A percentile compares a stretch with the other conserved stretches of the same genome.
phyloP scores from a whole-genome alignment of 1,140 invertebrate species.

The Phymorhynchus buccinoides region DNA sequence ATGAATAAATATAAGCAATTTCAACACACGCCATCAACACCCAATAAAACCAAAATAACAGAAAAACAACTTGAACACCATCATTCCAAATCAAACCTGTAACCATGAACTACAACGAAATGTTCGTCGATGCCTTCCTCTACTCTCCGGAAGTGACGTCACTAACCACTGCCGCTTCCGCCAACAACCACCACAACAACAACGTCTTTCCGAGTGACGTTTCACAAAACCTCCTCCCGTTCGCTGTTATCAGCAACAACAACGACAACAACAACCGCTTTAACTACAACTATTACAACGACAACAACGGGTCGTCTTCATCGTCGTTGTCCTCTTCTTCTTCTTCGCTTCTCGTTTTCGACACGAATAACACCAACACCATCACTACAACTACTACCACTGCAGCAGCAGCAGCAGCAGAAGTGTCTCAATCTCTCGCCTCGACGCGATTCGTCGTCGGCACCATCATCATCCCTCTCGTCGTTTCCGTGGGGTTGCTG shows the following conservation, averaged over 20 bases:
- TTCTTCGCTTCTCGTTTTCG: neutral
- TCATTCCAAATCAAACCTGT: no score
- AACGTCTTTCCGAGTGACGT: no score
- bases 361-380: neutral
- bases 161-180: neutral
- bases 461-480: conserved; percentile 68
- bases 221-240: no score
- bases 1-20: no score
- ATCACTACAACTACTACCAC: neutral
- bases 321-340: neutral
- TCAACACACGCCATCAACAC: no score
- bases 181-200: neutral
- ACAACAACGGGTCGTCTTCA: neutral
- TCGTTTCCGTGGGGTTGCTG: conserved; percentile 69
- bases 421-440: conserved; percentile 37
- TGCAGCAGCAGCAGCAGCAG: neutral
- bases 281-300: neutral
- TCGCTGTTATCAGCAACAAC: no score
- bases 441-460: conserved; percentile 62
- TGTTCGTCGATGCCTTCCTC: no score
- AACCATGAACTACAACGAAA: no score
- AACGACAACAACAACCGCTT: no score
- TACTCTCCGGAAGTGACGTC: no score
- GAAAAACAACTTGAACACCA: no score
- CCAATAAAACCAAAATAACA: no score